Percentiles rank a stretch among this genome's conserved stretches.
These are phyloP conservation scores for Cephus runcator DNA, from an alignment of 2,888 invertebrate genomes.

Conservation along the genomic window DNA sequence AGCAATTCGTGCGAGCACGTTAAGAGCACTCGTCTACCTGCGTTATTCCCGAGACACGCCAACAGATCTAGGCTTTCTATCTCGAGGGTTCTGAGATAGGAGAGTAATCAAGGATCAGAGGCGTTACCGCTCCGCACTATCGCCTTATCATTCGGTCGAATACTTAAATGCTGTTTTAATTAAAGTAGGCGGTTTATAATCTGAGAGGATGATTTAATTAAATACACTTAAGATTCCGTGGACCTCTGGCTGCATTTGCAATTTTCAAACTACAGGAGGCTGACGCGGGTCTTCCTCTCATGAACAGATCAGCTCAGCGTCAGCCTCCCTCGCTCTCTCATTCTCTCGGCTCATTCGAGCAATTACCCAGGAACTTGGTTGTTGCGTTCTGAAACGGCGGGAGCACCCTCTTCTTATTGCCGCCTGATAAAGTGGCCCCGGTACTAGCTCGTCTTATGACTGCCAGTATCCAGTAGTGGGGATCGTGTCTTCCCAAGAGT, in stretches of 20 bases:
- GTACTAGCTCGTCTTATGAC: conserved; percentile 7
- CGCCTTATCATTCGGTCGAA: conserved; percentile 49
- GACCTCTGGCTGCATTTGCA: conserved; percentile 22
- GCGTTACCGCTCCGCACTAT: conserved; percentile 16
- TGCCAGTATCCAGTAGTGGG: not conserved
- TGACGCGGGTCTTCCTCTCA: not conserved
- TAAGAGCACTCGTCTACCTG: not conserved
- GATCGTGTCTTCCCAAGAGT: not conserved
- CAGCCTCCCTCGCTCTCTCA: conserved; percentile 15
- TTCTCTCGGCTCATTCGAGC: conserved; percentile 28
- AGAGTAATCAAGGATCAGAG: not conserved
- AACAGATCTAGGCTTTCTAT: not conserved
- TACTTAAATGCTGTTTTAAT: conserved; percentile 24
- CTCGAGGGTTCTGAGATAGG: not conserved
- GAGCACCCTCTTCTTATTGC: conserved; percentile 45
- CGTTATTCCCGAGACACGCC: not conserved
- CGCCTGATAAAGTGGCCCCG: conserved; percentile 44
- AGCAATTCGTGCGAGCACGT: not conserved
- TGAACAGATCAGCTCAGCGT: not conserved
- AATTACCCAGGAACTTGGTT: conserved; percentile 52
- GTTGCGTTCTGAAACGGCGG: conserved; percentile 39
- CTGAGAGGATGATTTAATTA: conserved; percentile 47
- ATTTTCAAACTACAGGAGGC: not conserved
- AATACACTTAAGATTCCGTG: conserved; percentile 43
- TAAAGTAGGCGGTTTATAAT: conserved; percentile 39